Base-by-base conservation (phyloP, 2,113 vertebrate species). In the Bubo blakistoni region DNA sequence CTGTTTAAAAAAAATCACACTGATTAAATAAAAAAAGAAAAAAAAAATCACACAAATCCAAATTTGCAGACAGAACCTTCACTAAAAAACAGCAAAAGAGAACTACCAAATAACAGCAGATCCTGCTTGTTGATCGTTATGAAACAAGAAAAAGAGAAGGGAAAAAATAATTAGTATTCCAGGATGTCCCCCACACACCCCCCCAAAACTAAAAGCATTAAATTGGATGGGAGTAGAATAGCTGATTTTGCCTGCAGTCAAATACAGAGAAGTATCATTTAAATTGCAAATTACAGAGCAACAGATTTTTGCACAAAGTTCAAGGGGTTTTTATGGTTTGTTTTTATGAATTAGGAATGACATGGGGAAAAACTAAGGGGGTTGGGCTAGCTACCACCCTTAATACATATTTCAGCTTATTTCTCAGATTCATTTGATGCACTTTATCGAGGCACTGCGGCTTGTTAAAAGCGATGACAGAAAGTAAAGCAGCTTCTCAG, bases 221-320 rank as follows among this genome's bases (percentile, higher is more conserved):
- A 92, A 95, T 71, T 86, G 79, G 84, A 95, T 85, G 91, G 84
- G 93, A 97, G 90, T 5, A 92, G 91, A 94, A 95, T 38, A 91
- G 87, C 61, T 91, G 81, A 88, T 91, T 92, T 88, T 91, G 91
- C 95, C 94, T 80, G 81, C 87, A 97, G 95, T 92, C 86, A 96
- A 97, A 95, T 47, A 80, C 16, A 5, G 79, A 57, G 82, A 94
- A 95, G 51, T 22, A 90, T 55, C 29, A 95, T 96, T 95, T 96
- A 87, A 97, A 96, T 96, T 93, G 95, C 92, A 96, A 96, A 97
- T 96, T 90, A 92, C 1, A 94, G 81, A 96, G 95, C 97, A 97
- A 92, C 95, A 95, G 94, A 90, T 92, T 94, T 94, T 95, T 92
- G 84, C 91, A 90, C 84, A 62, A 91, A 96, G 96, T 97, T 97